Conservation (phyloP, 2,797 vertebrate species). For the Clarias platycephalus region DNA sequence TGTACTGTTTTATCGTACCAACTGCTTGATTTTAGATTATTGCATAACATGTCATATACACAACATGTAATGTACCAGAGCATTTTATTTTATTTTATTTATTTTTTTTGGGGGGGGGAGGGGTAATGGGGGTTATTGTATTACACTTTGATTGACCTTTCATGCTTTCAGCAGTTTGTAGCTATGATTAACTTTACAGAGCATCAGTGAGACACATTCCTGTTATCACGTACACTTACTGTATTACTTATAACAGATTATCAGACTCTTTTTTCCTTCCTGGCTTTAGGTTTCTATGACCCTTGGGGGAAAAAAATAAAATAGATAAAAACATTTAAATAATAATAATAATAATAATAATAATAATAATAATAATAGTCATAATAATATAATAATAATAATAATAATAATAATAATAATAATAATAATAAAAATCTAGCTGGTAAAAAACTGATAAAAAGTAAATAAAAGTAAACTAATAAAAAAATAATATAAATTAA, state of each 20-base stretch:
- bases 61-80: neutral
- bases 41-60: neutral
- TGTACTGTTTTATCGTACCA: neutral
- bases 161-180: neutral
- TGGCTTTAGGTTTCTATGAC: neutral
- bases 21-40: no score
- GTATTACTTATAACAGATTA: neutral
- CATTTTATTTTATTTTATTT: no score
- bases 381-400: no score
- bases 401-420: no score
- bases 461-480: neutral
- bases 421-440: neutral
- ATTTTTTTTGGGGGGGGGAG: neutral
- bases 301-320: no score
- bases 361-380: no score
- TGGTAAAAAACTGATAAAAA: neutral
- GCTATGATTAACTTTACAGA: neutral
- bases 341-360: no score
- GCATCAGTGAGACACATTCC: neutral
- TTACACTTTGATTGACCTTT: neutral
- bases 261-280: neutral
- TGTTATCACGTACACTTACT: neutral
- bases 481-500: no score
- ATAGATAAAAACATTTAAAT: no score
- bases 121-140: no score